These are phyloP conservation scores for Megamerina dolium DNA, from an alignment of 2,888 invertebrate genomes.

Conservation along the genomic window DNA sequence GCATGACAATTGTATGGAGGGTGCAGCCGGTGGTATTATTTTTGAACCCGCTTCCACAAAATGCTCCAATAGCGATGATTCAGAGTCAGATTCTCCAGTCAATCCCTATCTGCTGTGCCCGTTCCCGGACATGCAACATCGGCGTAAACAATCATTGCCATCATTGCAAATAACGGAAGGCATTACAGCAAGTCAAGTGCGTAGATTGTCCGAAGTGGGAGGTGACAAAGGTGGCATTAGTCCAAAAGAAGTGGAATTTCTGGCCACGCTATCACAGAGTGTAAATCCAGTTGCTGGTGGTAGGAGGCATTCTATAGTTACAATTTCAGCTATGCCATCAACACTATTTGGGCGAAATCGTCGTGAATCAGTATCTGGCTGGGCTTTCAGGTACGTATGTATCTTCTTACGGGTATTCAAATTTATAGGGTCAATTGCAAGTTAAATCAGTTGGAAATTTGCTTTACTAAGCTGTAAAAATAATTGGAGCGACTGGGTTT, in stretches of 20 bases:
- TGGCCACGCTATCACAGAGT: constrained; percentile 75
- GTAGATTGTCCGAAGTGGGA: constrained; percentile 73
- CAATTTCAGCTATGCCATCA: constrained; percentile 74
- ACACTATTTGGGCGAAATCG: constrained; percentile 74
- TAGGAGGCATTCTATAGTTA: constrained; percentile 78
- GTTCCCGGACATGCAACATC: constrained; percentile 66
- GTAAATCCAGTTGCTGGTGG: constrained; percentile 61
- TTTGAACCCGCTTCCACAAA: constrained; percentile 52
- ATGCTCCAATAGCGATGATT: constrained; percentile 52
- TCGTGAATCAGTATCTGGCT: constrained; percentile 75
- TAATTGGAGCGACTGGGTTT: not conserved
- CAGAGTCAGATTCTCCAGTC: constrained; percentile 71
- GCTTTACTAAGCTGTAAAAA: not conserved
- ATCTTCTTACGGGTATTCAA: not conserved
- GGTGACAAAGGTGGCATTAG: constrained; percentile 67
- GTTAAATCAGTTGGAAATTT: not conserved
- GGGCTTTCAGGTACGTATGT: constrained; percentile 52
- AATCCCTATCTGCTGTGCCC: constrained; percentile 79
- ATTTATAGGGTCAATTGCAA: not conserved
- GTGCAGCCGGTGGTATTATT: constrained; percentile 58
- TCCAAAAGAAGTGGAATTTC: constrained; percentile 74
- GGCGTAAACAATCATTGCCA: constrained; percentile 76
- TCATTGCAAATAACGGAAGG: constrained; percentile 79
- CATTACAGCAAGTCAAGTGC: constrained; percentile 80
- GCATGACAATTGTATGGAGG: constrained; percentile 60